Conservation (phyloP, 2,797 vertebrate genomes). For the Bucorvus abyssinicus region DNA sequence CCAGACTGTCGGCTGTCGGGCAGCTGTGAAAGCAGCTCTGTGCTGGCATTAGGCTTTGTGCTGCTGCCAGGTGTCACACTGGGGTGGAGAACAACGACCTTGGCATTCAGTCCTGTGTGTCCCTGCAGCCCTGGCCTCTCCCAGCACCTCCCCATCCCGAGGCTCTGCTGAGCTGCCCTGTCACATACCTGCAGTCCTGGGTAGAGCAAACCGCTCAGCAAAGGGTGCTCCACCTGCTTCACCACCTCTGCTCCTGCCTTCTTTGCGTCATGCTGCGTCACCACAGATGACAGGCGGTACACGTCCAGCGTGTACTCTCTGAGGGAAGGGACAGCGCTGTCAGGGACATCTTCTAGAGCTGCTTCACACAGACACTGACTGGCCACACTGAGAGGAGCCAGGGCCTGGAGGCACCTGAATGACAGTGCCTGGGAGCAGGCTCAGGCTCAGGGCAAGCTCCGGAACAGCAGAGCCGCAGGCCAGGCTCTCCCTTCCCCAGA, state of each 20-base stretch:
- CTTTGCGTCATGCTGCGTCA: slow-evolving; percentile 96
- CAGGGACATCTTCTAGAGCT: neutral
- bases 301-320: slow-evolving; percentile 97
- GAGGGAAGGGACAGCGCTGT: neutral
- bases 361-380: neutral
- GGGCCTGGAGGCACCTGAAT: neutral
- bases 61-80: neutral
- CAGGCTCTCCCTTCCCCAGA: neutral
- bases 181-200: slow-evolving; percentile 90
- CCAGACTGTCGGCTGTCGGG: fast-evolving
- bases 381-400: neutral
- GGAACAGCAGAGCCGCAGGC: neutral
- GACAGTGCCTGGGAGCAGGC: neutral
- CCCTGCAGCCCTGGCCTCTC: neutral
- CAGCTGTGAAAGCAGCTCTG: neutral
- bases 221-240: slow-evolving; percentile 96
- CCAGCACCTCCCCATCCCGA: neutral
- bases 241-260: slow-evolving; percentile 98
- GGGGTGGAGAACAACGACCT: neutral
- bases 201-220: slow-evolving; percentile 95
- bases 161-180: neutral
- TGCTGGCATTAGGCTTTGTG: neutral
- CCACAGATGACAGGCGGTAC: slow-evolving; percentile 91
- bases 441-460: neutral
- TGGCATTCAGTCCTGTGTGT: fast-evolving